These are phyloP conservation scores for Thamnophis sirtalis DNA, from an alignment of 2,113 vertebrate species.

Conservation along the genomic window DNA sequence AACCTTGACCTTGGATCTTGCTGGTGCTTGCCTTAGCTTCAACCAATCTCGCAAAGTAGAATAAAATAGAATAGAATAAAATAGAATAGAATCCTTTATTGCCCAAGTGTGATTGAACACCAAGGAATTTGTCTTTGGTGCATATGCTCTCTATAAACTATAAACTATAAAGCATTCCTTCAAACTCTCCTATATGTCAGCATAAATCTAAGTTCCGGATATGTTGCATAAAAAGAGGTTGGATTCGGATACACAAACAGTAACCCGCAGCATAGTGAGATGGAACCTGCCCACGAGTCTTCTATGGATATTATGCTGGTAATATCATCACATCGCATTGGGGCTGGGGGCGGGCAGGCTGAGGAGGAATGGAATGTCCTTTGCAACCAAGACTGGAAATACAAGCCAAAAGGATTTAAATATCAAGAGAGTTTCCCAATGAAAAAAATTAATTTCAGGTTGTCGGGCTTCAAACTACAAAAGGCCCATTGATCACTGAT, in stretches of 20 bases:
- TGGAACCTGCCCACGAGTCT: neutral
- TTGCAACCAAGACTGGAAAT: neutral
- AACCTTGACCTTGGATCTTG: neutral
- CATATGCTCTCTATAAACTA: too few relatives aligned
- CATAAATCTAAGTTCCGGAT: neutral
- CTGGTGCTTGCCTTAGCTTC: neutral
- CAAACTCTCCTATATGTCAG: neutral
- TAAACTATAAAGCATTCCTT: neutral
- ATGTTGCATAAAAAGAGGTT: conserved; percentile 4
- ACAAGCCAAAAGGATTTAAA: neutral
- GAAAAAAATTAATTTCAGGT: neutral
- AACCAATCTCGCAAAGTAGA: neutral
- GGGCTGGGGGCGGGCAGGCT: neutral
- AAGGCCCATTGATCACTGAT: neutral
- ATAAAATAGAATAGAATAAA: too few relatives aligned
- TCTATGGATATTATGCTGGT: neutral
- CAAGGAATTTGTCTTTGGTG: too few relatives aligned
- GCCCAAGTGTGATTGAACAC: too few relatives aligned
- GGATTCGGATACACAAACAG: neutral
- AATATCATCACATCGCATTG: neutral
- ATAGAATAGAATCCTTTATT: too few relatives aligned
- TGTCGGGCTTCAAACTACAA: neutral
- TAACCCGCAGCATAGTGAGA: neutral
- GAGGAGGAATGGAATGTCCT: neutral
- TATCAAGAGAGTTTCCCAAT: neutral